Evolutionary conservation across 2,113 vertebrate genomes (phyloP), one percentile per base, ranked within the genome.

Genomic region (Ciconia maguari): DNA sequence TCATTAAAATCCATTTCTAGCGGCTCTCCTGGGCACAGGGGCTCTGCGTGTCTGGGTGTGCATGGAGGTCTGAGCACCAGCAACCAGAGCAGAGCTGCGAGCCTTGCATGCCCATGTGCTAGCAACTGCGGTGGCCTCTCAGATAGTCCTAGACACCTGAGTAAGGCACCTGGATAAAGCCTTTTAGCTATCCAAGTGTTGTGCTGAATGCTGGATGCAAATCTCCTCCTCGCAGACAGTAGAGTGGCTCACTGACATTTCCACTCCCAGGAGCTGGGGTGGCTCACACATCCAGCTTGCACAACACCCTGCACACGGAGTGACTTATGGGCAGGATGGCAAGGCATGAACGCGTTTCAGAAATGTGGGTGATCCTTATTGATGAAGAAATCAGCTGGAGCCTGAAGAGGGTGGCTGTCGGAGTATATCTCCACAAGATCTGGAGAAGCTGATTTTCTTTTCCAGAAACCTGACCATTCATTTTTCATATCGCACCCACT

Each of bases 61-160:
- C 3, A 1, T 24, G 55, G n/a, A 32, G n/a, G 20, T 54, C 51
- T 41, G 49, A 87, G 61, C 20, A 46, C 25, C 46, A 61, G 51
- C 8, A 84, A 7, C 34, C 5, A 3, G 15, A 80, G 27, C 11
- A 25, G 44, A 71, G 21, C 62, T 58, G 65, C 1, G 3, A 77
- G 48, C 52, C 24, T n/a, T 4, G 0, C 4, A 0, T 38, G 30
- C 14, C 16, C 10, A 2, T 4, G 4, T 64, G 42, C 34, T 15
- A 41, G 17, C 48, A 32, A n/a, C 27, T 21, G 41, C 2, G 2
- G 22, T 0, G 3, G 19, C 36, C 18, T 58, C 72, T 75, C 72
- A 27, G 21, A 8, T 46, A 42, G 49, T 38, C 55, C 44, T 64
- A n/a, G 19, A 13, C n/a, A 27, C 19, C 13, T 6, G 14, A 42